Conservation (phyloP, 2,797 vertebrate genomes). For the Margarornis squamiger region DNA sequence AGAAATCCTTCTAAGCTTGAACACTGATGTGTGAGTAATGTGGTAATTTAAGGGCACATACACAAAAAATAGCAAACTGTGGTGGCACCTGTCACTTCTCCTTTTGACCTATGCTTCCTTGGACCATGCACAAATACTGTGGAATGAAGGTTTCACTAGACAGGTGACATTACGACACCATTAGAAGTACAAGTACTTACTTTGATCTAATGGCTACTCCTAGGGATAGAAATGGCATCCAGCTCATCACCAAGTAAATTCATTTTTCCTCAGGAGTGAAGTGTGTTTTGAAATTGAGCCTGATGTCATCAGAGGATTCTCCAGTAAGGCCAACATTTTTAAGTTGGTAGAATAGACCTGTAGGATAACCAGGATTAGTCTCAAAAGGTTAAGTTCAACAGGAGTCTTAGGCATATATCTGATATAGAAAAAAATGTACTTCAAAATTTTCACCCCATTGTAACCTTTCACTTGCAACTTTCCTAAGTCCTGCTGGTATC, state of each 20-base stretch:
- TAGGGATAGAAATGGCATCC: background rate
- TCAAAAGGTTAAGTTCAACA: background rate
- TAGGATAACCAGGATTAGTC: background rate
- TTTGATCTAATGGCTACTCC: background rate
- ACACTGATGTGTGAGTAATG: background rate
- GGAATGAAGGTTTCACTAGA: background rate
- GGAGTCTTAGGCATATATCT: background rate
- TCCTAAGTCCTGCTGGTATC: background rate
- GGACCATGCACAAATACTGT: background rate
- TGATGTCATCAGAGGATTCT: background rate
- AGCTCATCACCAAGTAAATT: background rate
- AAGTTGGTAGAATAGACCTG: background rate
- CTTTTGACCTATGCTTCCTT: background rate
- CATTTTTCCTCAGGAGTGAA: background rate
- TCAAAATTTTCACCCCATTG: background rate
- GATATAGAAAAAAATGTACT: background rate
- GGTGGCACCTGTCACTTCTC: background rate
- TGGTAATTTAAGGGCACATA: background rate
- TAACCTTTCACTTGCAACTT: background rate
- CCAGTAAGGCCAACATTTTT: background rate
- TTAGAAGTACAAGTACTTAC: background rate
- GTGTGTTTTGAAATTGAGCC: background rate
- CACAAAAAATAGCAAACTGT: background rate
- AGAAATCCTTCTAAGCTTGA: constrained; percentile 7
- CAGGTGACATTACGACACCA: background rate